Evolutionary conservation across 2,888 invertebrate species (phyloP).

Genomic region (Steromphala cineraria): DNA sequence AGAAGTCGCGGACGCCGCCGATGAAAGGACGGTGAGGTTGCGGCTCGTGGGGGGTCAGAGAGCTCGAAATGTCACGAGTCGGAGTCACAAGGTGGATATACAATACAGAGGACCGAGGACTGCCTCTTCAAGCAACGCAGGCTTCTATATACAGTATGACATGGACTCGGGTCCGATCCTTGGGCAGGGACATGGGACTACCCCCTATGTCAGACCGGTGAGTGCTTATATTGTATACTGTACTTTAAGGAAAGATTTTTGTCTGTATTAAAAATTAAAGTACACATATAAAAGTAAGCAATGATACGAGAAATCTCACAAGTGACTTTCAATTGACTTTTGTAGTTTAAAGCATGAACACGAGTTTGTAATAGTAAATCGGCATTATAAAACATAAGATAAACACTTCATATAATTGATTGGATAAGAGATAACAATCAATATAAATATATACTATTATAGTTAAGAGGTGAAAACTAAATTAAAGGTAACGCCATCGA

Average conservation of each 20-base stretch:
- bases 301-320: too few species aligned
- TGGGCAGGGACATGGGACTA: not conserved
- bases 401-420: too few species aligned
- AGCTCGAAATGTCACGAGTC: slow-evolving; percentile 8
- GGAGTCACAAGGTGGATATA: not conserved
- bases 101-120: not conserved
- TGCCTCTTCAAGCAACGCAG: not conserved
- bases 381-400: too few species aligned
- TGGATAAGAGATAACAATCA: too few species aligned
- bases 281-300: too few species aligned
- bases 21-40: not conserved
- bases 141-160: slow-evolving; percentile 6
- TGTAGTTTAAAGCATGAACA: not conserved
- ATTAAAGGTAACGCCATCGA: too few species aligned
- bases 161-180: not conserved
- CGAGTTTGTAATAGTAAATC: too few species aligned
- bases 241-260: too few species aligned
- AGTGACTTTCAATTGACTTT: too few species aligned
- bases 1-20: not conserved
- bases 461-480: too few species aligned
- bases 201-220: not conserved
- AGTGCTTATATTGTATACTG: not conserved
- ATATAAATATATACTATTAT: too few species aligned
- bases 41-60: not conserved
- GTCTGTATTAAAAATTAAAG: too few species aligned